These are phyloP conservation scores for Gnathonemus echidnorhynchus DNA, from an alignment of 2,113 vertebrate species.

Conservation along the genomic window DNA sequence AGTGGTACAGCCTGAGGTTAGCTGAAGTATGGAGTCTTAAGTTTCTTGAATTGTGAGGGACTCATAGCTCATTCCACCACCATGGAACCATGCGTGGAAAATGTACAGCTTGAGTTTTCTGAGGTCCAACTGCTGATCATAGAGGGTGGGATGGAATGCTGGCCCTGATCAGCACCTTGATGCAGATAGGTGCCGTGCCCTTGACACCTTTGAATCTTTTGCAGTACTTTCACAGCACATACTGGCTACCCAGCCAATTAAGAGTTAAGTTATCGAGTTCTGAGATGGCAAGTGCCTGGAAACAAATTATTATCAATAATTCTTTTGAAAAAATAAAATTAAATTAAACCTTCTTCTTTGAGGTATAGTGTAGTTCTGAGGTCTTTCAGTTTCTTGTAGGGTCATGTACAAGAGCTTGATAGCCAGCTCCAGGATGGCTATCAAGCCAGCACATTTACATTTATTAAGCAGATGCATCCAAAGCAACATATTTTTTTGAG, in stretches of 20 bases:
- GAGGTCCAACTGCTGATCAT: background rate
- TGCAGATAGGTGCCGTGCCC: background rate
- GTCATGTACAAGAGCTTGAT: background rate
- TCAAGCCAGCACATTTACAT: background rate
- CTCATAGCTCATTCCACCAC: background rate
- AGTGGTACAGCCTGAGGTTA: background rate
- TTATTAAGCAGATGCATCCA: background rate
- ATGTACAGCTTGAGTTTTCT: background rate
- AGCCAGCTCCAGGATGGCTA: background rate
- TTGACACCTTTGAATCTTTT: background rate
- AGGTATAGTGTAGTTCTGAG: background rate
- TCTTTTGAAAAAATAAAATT: background rate
- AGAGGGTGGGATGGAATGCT: background rate
- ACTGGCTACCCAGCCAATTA: background rate
- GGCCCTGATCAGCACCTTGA: background rate
- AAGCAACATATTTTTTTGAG: background rate
- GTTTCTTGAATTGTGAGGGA: background rate
- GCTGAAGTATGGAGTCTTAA: background rate
- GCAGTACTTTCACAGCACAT: background rate
- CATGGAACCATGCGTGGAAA: background rate
- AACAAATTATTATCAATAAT: background rate
- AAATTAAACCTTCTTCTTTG: background rate
- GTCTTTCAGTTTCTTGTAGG: background rate
- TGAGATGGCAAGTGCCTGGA: background rate
- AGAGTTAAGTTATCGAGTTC: background rate